These are phyloP conservation scores for Aptenodytes forsteri DNA, from an alignment of 2,113 vertebrate genomes.

Conservation along the genomic window DNA sequence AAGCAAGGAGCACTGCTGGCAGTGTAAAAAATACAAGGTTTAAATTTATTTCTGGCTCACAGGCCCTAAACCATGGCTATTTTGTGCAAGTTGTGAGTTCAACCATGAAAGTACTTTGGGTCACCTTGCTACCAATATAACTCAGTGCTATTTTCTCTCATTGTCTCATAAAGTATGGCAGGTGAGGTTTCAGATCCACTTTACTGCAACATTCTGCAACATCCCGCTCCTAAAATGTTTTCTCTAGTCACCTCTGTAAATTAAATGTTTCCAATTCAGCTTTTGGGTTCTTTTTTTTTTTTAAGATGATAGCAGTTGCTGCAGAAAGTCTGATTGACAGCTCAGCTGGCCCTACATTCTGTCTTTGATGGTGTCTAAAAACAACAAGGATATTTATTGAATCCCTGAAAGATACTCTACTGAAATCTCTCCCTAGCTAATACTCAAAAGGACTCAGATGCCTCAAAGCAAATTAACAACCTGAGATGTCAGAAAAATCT, in stretches of 20 bases:
- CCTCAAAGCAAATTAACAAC: not conserved
- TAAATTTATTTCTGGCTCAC: slow-evolving; percentile 32
- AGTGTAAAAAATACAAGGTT: not conserved
- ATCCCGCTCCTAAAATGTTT: not conserved
- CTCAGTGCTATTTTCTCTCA: slow-evolving; percentile 16
- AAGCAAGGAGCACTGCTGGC: not conserved
- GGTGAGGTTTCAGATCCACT: not conserved
- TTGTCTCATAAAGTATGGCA: not conserved
- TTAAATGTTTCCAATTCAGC: not conserved
- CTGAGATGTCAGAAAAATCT: not conserved
- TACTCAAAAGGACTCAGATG: not conserved
- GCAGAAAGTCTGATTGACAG: not conserved
- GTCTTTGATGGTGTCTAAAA: not conserved
- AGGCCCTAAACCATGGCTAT: slow-evolving; percentile 6
- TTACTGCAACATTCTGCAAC: not conserved
- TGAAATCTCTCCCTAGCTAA: not conserved
- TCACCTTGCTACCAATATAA: slow-evolving; percentile 49
- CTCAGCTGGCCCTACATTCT: not conserved
- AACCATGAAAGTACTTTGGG: not conserved
- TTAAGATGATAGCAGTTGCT: not conserved
- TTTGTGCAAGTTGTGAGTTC: slow-evolving; percentile 35
- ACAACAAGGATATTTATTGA: not conserved
- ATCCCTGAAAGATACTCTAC: not conserved
- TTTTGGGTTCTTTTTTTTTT: not conserved
- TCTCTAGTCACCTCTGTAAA: not conserved